Base-by-base conservation (phyloP, 2,113 vertebrate species). In the Rhinogobius similis region DNA sequence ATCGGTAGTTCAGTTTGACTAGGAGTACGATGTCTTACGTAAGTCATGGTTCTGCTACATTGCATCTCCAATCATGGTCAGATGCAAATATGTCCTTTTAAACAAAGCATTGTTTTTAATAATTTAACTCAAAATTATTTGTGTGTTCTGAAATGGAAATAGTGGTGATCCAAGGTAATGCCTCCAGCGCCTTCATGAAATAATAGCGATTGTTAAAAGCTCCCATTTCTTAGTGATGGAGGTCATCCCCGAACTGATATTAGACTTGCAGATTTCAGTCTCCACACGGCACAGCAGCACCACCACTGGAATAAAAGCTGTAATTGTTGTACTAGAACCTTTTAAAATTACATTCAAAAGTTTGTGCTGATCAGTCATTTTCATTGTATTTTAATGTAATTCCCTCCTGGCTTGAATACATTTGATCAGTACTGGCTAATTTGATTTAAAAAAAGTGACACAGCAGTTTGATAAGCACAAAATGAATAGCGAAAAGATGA, bases 321-420 rank as follows among this genome's bases (percentile, higher is more conserved):
- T 55, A 26, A 55, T 55, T 36, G 29, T 36, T 61, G 10, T 61
- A 61, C 13, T 20, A 32, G 14, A 32, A 32, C 18, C 55, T 29
- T 14, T 27, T 58, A 27, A 58, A 29, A 61, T 36, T n/a, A n/a
- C 16, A n/a, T 36, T 38, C 18, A 36, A 58, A n/a, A 61, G 29
- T 61, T 12, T 59, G 14, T 61, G 58, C 58, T 61, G 29, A 38
- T 61, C 18, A 61, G 10, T n/a, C 58, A 61, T 38, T 61, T 61
- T 38, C 20, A 36, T 36, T 61, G 58, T 61, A 38, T 61, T 61
- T 61, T 38, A 61, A 61, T 61, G 58, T 61, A 36, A 61, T n/a
- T n/a, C 20, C 32, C 58, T 61, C 10, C 29, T 36, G 32, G 58
- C 27, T 61, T 61, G 58, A 61, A 61, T 61, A 61, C n/a, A 61